Base-by-base conservation (phyloP, 2,113 vertebrate species). In the Coracopsis vasa region DNA sequence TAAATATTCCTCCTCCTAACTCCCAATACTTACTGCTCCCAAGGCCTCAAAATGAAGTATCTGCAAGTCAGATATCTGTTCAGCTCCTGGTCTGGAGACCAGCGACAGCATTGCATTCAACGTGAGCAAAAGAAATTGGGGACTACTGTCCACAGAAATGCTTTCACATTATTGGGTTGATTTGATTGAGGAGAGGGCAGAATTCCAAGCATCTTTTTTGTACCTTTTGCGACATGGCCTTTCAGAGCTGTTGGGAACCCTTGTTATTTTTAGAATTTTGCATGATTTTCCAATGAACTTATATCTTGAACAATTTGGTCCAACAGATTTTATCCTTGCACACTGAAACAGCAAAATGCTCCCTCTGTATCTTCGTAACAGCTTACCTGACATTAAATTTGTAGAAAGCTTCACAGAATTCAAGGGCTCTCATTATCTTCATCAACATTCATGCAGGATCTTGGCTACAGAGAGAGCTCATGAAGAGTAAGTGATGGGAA, bases 221-320 rank as follows among this genome's bases (percentile, higher is more conserved):
- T 16, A 5, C n/a, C n/a, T 51, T 10, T 1, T 89, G 25, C 0
- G 4, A 42, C 28, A 13, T 3, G 17, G 48, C 42, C 27, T 54
- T 44, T 35, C 25, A 91, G 73, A 67, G 4, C 17, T 71, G 10
- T 54, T 64, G 39, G 44, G 21, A 88, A 33, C 2, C 11, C 25
- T 47, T 44, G 29, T 9, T 84, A 25, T 28, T 90, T 82, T 66
- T n/a, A 58, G 60, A 60, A 39, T 74, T 86, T 73, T 14, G 9
- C 50, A 48, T 2, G 3, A 41, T 41, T 90, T 88, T 44, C 62
- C 0, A 0, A 35, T 23, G 9, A 90, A 50, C 6, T 66, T 50
- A 37, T 25, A 69, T 85, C 39, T 88, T 90, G 37, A 96, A 73
- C 16, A 60, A 28, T 45, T 41, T 58, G 13, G 28, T 41, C 41